Evolutionary conservation across 2,113 vertebrate genomes (phyloP).

Genomic region (Epinephelus cyanopodus): DNA sequence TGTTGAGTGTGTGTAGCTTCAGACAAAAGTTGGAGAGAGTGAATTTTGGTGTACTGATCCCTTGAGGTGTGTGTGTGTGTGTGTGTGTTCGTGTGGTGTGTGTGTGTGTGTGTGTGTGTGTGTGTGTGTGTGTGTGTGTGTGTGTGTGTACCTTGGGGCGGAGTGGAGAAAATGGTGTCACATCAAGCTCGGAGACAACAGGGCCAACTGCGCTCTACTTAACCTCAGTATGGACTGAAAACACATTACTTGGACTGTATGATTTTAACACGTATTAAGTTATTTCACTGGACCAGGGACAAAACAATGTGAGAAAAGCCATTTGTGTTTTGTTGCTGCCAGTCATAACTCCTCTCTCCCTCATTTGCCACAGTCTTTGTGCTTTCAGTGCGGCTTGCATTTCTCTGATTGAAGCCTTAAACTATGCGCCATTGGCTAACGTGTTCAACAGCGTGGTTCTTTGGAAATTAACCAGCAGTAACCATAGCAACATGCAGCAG

Average conservation of each 20-base stretch:
- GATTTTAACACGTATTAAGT: not conserved
- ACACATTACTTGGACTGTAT: not conserved
- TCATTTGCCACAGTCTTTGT: not conserved
- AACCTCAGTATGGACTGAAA: constrained; percentile 48
- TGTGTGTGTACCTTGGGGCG: constrained; percentile 37
- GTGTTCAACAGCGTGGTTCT: no score
- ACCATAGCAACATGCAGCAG: no score
- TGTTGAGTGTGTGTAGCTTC: constrained; percentile 18
- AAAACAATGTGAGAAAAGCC: not conserved
- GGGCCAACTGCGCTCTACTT: constrained; percentile 43
- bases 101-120: constrained; percentile 14
- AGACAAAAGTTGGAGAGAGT: constrained; percentile 28
- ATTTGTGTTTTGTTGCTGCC: not conserved
- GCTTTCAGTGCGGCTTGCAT: not conserved
- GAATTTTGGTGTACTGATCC: constrained; percentile 59
- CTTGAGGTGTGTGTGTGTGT: constrained; percentile 18
- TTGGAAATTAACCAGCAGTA: no score
- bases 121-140: constrained; percentile 17
- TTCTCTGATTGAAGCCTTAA: no score
- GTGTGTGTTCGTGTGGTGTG: constrained; percentile 13
- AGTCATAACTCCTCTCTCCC: not conserved
- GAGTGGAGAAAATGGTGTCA: constrained; percentile 64
- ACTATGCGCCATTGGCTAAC: no score
- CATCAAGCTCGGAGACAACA: constrained; percentile 57
- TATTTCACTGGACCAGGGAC: not conserved